Base-by-base conservation (phyloP, 2,888 invertebrate genomes). In the Aelia acuminata region DNA sequence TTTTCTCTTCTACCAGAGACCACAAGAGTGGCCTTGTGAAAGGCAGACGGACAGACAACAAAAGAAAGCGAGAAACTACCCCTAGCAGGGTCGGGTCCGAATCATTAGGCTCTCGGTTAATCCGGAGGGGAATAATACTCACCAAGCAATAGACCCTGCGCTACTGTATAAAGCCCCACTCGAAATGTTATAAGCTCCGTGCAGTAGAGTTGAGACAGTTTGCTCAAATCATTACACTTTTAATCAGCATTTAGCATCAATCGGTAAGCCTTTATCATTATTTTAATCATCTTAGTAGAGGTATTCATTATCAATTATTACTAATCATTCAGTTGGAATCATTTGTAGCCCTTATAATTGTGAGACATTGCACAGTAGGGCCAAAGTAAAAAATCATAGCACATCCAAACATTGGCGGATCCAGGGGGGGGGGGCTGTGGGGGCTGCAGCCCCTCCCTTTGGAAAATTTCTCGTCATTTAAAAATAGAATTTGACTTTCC, bases 31-130 rank as follows among this genome's bases (percentile, higher is more conserved):
- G 80, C 43, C 43, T 35, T n/a, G 39, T 80, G 80, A 80, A 43
- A 43, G 80, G 80, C 39, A 80, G 80, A 80, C 80, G 80, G 80
- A 80, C 80, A 43, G 80, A 80, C 80, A 43, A 80, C 80, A 80
- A 80, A 80, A 80, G 80, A 43, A 43, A 80, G 43, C 43, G 10
- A 43, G 80, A 22, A 70, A 43, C 80, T 80, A 80, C 80, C 80
- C 80, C 80, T 43, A n/a, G n/a, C 39, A 39, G 43, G 4, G 80
- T 8, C 8, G 7, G 22, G 75, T 39, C 39, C 75, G 43, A 43
- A 80, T 80, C 80, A 80, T 80, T 80, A 80, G 80, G 13, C 80
- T 11, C 43, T 4, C 7, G 22, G 80, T 80, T 80, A 80, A 80
- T 80, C 43, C 80, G 0, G 20, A 10, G 22, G 39, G 39, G 80